Evolutionary conservation across 1,140 invertebrate species (phyloP).

Genomic region (Drosophila erecta): DNA sequence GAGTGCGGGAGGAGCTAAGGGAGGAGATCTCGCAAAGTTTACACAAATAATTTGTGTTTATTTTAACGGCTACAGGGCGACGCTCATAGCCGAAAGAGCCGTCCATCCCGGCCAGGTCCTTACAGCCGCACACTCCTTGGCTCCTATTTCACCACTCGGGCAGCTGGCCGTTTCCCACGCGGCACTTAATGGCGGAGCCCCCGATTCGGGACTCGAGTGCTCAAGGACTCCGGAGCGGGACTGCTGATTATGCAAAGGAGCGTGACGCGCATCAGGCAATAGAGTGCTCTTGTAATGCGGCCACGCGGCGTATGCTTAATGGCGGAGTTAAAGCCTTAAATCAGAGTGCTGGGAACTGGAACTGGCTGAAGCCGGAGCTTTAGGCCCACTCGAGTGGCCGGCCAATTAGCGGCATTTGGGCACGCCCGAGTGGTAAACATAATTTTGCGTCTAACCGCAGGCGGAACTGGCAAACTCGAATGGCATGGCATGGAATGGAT

Average conservation of each 20-base stretch:
- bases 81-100: slow-evolving; percentile 21
- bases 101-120: slow-evolving; percentile 22
- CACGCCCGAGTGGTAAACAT: slow-evolving; percentile 50
- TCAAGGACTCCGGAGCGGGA: slow-evolving; percentile 17
- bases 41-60: slow-evolving; percentile 83
- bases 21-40: slow-evolving; percentile 69
- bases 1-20: slow-evolving; percentile 3
- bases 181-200: slow-evolving; percentile 60
- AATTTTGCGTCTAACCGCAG: slow-evolving; percentile 70
- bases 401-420: slow-evolving; percentile 64
- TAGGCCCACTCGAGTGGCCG: slow-evolving; percentile 25
- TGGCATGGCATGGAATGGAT: slow-evolving; percentile 24
- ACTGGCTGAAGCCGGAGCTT: no score
- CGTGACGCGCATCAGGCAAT: slow-evolving; percentile 60
- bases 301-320: slow-evolving; percentile 64
- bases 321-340: slow-evolving; percentile 61
- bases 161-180: slow-evolving; percentile 69
- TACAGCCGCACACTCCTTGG: background rate
- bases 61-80: slow-evolving; percentile 70
- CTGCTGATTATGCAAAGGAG: slow-evolving; percentile 76
- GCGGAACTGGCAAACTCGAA: slow-evolving; percentile 25
- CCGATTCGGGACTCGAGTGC: slow-evolving; percentile 17
- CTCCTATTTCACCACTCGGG: slow-evolving; percentile 23
- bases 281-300: slow-evolving; percentile 49
- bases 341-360: slow-evolving; percentile 18